phyloP scores from a whole-genome alignment of 2,888 invertebrate genomes.

The Zygogramma bicolorata region DNA sequence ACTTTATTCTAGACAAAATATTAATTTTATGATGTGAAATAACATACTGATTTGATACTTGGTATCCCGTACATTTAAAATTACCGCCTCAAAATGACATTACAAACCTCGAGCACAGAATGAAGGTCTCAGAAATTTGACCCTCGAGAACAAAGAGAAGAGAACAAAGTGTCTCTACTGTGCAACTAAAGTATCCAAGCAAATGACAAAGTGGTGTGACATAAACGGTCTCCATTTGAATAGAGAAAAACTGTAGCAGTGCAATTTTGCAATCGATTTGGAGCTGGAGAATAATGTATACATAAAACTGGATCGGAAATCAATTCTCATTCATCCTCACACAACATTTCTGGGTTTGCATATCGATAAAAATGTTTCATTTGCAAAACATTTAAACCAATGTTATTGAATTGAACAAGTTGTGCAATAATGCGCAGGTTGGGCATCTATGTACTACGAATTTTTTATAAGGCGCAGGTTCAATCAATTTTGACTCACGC shows the following conservation, averaged over 20 bases:
- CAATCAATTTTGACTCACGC: neutral
- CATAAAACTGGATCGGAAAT: neutral
- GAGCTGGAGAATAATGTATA: neutral
- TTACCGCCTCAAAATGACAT: too few relatives aligned
- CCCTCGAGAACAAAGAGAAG: too few relatives aligned
- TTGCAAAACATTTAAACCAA: neutral
- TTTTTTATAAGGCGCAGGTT: neutral
- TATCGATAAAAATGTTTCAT: neutral
- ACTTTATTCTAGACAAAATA: too few relatives aligned
- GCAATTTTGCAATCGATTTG: neutral
- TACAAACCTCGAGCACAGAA: too few relatives aligned
- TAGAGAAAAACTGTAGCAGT: neutral
- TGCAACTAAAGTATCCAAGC: neutral
- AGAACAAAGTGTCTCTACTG: too few relatives aligned
- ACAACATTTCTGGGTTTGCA: neutral
- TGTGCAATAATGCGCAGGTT: too few relatives aligned
- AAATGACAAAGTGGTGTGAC: neutral
- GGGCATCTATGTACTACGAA: neutral
- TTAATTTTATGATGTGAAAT: too few relatives aligned
- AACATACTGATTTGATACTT: too few relatives aligned
- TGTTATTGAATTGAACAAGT: neutral
- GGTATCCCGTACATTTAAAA: too few relatives aligned
- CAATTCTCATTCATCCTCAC: neutral
- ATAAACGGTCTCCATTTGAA: neutral
- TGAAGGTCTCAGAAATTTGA: too few relatives aligned